These are phyloP conservation scores for Machimus rusticus DNA, from an alignment of 2,888 invertebrate genomes.

Conservation along the genomic window DNA sequence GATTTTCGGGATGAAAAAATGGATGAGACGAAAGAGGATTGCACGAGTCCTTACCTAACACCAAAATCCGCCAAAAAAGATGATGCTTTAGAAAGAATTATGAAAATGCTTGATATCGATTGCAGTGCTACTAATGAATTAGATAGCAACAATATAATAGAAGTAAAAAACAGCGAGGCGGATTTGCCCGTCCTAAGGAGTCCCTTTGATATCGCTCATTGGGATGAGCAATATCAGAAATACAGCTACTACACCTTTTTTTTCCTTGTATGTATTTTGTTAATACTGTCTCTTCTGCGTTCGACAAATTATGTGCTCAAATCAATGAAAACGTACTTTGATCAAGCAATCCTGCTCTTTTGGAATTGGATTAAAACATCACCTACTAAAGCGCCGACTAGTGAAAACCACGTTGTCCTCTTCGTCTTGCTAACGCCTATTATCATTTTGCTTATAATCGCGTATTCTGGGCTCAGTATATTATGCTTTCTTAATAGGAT, in stretches of 20 bases:
- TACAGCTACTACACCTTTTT: slow-evolving; percentile 1
- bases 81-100: neutral
- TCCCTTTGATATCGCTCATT: neutral
- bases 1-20: neutral
- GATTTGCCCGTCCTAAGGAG: neutral
- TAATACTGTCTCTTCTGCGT: neutral
- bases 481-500: slow-evolving; percentile 10
- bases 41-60: neutral
- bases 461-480: slow-evolving; percentile 1
- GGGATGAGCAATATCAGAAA: neutral
- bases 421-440: neutral
- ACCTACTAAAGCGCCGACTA: neutral
- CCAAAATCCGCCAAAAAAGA: neutral
- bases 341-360: neutral
- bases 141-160: neutral
- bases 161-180: neutral
- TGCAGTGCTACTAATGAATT: neutral
- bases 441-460: slow-evolving; percentile 17
- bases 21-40: neutral
- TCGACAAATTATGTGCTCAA: neutral
- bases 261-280: neutral
- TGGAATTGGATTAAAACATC: slow-evolving; percentile 21
- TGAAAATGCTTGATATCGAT: slow-evolving; percentile 31
- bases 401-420: neutral
- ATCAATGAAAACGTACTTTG: neutral